A percentile compares a stretch with the other conserved stretches of the same genome.
Evolutionary conservation across 2,797 vertebrate genomes (phyloP).

Genomic region (Esox lucius): DNA sequence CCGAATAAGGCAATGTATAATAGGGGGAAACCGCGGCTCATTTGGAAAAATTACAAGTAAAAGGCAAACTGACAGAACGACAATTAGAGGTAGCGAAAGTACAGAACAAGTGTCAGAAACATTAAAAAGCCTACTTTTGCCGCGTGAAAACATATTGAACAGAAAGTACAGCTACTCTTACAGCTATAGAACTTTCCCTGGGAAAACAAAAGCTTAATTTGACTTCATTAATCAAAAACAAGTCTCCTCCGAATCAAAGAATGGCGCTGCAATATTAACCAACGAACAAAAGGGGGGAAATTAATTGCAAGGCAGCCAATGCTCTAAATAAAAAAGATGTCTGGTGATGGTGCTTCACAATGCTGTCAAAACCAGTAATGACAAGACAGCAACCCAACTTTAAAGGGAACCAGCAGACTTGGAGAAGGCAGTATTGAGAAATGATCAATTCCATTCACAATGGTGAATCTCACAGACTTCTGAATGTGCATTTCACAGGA

Average conservation of each 20-base stretch:
- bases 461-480: slow-evolving; percentile 51
- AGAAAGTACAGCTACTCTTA: slow-evolving; percentile 45
- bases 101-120: slow-evolving; percentile 20
- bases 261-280: slow-evolving; percentile 23
- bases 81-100: slow-evolving; percentile 34
- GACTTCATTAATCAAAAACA: slow-evolving; percentile 62
- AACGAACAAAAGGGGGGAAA: slow-evolving; percentile 40
- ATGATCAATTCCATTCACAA: slow-evolving; percentile 13
- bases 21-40: slow-evolving; percentile 37
- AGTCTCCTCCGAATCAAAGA: slow-evolving; percentile 25
- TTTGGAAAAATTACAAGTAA: slow-evolving; percentile 41
- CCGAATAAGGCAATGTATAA: slow-evolving; percentile 1
- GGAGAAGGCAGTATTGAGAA: slow-evolving; percentile 41
- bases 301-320: slow-evolving; percentile 48
- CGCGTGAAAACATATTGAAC: slow-evolving; percentile 25
- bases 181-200: slow-evolving; percentile 36
- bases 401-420: slow-evolving; percentile 53
- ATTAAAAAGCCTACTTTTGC: slow-evolving; percentile 20
- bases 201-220: slow-evolving; percentile 57
- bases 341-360: slow-evolving; percentile 37
- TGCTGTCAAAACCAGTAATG: slow-evolving; percentile 23
- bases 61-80: slow-evolving; percentile 40
- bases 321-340: slow-evolving; percentile 34
- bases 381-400: slow-evolving; percentile 28
- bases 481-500: slow-evolving; percentile 47